Evolutionary conservation across 2,888 invertebrate genomes (phyloP), one percentile per base, ranked within the genome.

Genomic region (Malachius bipustulatus): DNA sequence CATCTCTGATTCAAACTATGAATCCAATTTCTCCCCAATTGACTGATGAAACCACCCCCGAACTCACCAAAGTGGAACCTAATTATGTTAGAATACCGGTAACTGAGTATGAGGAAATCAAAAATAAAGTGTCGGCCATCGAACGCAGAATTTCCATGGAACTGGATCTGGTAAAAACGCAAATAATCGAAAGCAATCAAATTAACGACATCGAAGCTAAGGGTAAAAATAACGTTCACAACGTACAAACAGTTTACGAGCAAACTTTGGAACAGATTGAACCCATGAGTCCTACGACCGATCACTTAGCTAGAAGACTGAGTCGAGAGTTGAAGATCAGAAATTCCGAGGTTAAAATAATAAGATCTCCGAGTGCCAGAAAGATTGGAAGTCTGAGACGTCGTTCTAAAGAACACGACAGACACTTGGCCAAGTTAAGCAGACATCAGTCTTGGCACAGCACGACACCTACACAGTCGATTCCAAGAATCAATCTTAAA

Each of bases 301-400:
- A 83, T 50, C 73, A 78, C 41, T 60, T 84, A 39, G 82, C 82
- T 2, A 71, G 73, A 39, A 66, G 77, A 39, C 60, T 84, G 27
- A 79, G 80, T 47, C 73, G 74, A 50, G 82, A 82, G 55, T 56
- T 84, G 29, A 80, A 81, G 55, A 83, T 83, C 36, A 71, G 75
- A 29, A 79, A 75, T 38, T 67, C 68, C 19, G 78, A 82, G 48
- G 69, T 75, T 33, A 77, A 77, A 51, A 70, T 82, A 4, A 78
- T 83, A 40, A 63, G 82, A 43, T 84, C 84, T 0, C 85, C 84
- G 1, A 84, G 83, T 55, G 83, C 82, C 2, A 67, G 84, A 33
- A 84, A 82, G 67, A 85, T 84, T 38, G 83, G 83, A 12, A 74
- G 71, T 4, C 70, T 84, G 45, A 64, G 82, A 50, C 67, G 83